phyloP scores from a whole-genome alignment of 92 coral and sea anemone species.

The Micromussa lordhowensis region DNA sequence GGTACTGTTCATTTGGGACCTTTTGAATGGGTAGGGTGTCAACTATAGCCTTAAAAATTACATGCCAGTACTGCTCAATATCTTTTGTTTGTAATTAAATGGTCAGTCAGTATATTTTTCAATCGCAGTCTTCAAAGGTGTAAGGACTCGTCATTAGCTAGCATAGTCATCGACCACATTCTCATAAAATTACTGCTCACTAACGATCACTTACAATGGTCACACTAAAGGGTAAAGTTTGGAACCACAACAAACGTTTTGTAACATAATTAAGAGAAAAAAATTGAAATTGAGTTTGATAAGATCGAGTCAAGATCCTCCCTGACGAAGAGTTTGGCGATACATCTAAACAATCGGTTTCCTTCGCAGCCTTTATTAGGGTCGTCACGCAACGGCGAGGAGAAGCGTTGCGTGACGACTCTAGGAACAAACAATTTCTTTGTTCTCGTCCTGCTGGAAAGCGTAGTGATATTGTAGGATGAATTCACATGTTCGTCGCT shows the following conservation, averaged over 20 bases:
- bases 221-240: too few species aligned
- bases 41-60: not conserved
- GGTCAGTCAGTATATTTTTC: not conserved
- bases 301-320: not conserved
- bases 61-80: not conserved
- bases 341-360: not conserved
- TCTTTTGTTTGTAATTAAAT: not conserved
- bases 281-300: too few species aligned
- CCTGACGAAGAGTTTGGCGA: not conserved
- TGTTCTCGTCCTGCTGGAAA: not conserved
- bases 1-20: not conserved
- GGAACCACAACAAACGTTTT: not conserved
- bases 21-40: not conserved
- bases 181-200: too few species aligned
- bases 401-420: too few species aligned
- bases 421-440: too few species aligned
- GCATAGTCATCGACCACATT: too few species aligned
- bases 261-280: too few species aligned
- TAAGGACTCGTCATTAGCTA: not conserved
- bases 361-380: too few species aligned
- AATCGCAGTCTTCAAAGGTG: not conserved
- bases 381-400: too few species aligned
- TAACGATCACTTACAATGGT: too few species aligned
- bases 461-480: not conserved
- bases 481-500: not conserved